Conservation (phyloP, 2,888 invertebrate genomes). For the Netelia virgata region DNA sequence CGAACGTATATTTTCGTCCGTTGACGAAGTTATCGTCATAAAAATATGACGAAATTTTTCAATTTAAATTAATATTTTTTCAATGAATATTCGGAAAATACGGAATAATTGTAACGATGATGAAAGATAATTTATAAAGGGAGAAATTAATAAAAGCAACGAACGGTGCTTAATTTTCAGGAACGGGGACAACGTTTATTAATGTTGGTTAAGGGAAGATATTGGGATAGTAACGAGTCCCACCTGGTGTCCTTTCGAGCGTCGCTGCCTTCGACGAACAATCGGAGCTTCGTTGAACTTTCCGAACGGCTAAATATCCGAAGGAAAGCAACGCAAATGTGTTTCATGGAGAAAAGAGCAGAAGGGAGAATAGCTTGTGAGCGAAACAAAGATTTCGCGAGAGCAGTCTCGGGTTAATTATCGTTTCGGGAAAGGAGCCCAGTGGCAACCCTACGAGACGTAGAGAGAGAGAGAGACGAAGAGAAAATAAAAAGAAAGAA, state of each 20-base stretch:
- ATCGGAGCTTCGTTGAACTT: slow-evolving; percentile 54
- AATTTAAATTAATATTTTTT: no score
- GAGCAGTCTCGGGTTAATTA: slow-evolving; percentile 52
- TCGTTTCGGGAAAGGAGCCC: slow-evolving; percentile 33
- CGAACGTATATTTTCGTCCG: neutral
- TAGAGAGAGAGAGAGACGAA: slow-evolving; percentile 46
- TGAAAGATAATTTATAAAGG: neutral
- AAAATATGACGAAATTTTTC: no score
- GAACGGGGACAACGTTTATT: slow-evolving; percentile 65
- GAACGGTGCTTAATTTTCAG: slow-evolving; percentile 57
- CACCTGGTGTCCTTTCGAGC: slow-evolving; percentile 61
- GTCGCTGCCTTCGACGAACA: slow-evolving; percentile 36
- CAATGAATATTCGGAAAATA: neutral
- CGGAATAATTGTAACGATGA: neutral
- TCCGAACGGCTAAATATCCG: slow-evolving; percentile 51
- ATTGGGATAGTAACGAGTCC: slow-evolving; percentile 52
- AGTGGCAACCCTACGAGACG: neutral
- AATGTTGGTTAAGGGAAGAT: slow-evolving; percentile 62
- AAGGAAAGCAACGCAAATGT: neutral
- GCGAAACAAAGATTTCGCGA: slow-evolving; percentile 55
- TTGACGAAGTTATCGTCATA: no score
- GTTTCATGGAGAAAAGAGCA: slow-evolving; percentile 6
- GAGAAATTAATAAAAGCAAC: neutral
- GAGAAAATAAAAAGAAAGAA: slow-evolving; percentile 47
- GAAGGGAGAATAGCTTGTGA: slow-evolving; percentile 34